Evolutionary conservation across 1,140 invertebrate species (phyloP), one percentile per base, ranked within the genome.

Genomic region (Papilio polytes): DNA sequence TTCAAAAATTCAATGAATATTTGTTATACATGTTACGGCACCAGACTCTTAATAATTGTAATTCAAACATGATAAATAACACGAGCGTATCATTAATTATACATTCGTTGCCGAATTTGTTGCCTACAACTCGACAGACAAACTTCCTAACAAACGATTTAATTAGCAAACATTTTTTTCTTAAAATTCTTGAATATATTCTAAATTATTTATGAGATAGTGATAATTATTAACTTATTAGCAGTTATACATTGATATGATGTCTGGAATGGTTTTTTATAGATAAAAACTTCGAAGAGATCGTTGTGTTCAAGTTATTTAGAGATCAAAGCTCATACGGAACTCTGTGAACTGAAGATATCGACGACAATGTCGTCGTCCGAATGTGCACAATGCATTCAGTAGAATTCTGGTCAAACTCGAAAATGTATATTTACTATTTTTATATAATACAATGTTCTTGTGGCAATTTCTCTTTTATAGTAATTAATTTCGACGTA

Each of bases 21-120:
- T 70, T 70, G 63, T 70, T 36, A 15, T 70, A 26, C 59, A 66
- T 66, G 12, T 31, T 63, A 63, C 12, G 56, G 13, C 53, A 31
- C 26, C 63, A 36, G 13, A 31, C 12, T 70, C 63, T 70, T 70
- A 36, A 31, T 66, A 66, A 70, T 70, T 70, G 15, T 26, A 70
- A 70, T 70, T 70, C 13, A 70, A 70, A 70, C 63, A 70, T 70
- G 63, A 70, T 70, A 70, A 70, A 31, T 31, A 70, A 70, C 63
- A 70, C 63, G 63, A 70, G 26, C 12, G 63, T 70, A 15, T 70
- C 26, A 70, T 70, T 70, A 70, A 70, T 70, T 70, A 70, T 70
- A 70, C 63, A 70, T 70, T 70, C 63, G 63, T 70, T 70, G 4
- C 63, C 15, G 22, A 31, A 70, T 31, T 70, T 36, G 26, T 15